phyloP scores from a whole-genome alignment of 2,888 invertebrate species.

The Melieria crassipennis region DNA sequence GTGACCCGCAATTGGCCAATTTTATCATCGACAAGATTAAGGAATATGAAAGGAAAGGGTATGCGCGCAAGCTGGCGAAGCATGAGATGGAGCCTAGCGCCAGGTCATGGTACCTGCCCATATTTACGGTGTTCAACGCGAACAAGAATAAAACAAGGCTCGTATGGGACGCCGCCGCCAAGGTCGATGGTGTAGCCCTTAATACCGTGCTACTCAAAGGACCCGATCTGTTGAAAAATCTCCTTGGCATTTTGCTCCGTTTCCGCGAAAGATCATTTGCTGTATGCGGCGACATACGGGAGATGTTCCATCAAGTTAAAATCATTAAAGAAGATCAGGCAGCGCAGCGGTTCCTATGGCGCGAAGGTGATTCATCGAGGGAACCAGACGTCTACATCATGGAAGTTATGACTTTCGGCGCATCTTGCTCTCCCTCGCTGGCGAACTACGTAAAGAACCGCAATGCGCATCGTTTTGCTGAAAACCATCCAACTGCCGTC shows the following conservation, averaged over 20 bases:
- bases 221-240: constrained; percentile 46
- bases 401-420: no score
- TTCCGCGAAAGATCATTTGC: no score
- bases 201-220: constrained; percentile 54
- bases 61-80: constrained; percentile 18
- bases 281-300: no score
- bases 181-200: constrained; percentile 44
- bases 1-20: constrained; percentile 18
- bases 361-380: no score
- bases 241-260: no score
- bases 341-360: constrained; percentile 13
- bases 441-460: no score
- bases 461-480: background rate
- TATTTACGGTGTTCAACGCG: constrained; percentile 48
- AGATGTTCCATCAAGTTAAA: background rate
- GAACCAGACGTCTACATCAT: no score
- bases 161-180: constrained; percentile 56
- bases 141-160: constrained; percentile 51
- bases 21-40: constrained; percentile 29
- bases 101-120: constrained; percentile 48
- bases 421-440: no score
- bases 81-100: constrained; percentile 13
- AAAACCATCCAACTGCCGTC: constrained; percentile 14
- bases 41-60: constrained; percentile 29
- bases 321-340: no score